Conservation (phyloP, 2,888 invertebrate species). For the Opisthograptis luteolata region DNA sequence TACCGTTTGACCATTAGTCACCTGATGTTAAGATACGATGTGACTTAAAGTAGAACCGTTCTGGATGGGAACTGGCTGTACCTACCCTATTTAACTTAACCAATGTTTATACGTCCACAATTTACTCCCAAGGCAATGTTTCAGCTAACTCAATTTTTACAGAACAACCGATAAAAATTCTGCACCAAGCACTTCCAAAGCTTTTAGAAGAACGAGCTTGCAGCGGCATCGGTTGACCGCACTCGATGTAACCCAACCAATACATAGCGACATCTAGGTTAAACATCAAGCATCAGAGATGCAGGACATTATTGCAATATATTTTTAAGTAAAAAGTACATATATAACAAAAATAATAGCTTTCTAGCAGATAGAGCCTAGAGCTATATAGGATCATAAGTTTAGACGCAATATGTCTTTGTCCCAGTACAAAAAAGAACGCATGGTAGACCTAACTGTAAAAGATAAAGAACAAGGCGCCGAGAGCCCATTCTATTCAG, state of each 20-base stretch:
- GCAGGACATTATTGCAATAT: too few relatives aligned
- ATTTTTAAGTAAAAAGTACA: too few relatives aligned
- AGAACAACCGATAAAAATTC: conserved; percentile 14
- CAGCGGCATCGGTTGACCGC: conserved; percentile 13
- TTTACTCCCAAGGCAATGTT: conserved; percentile 1
- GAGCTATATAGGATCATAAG: too few relatives aligned
- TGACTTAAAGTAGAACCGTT: too few relatives aligned
- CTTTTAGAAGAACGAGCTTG: conserved; percentile 15
- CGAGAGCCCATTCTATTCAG: conserved; percentile 39
- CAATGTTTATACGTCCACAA: not conserved
- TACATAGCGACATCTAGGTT: not conserved
- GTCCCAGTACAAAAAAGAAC: not conserved
- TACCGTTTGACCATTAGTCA: too few relatives aligned
- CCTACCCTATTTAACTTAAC: too few relatives aligned
- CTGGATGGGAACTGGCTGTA: too few relatives aligned
- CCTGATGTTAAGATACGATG: too few relatives aligned
- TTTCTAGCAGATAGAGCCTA: too few relatives aligned
- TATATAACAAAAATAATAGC: too few relatives aligned
- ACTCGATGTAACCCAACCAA: not conserved
- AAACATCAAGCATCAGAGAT: not conserved
- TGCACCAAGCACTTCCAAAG: conserved; percentile 18
- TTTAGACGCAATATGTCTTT: too few relatives aligned
- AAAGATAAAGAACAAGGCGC: conserved; percentile 33
- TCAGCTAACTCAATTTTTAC: conserved; percentile 3
- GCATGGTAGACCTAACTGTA: not conserved